These are phyloP conservation scores for Lordiphosa mommai DNA, from an alignment of 1,140 invertebrate species.

Conservation along the genomic window DNA sequence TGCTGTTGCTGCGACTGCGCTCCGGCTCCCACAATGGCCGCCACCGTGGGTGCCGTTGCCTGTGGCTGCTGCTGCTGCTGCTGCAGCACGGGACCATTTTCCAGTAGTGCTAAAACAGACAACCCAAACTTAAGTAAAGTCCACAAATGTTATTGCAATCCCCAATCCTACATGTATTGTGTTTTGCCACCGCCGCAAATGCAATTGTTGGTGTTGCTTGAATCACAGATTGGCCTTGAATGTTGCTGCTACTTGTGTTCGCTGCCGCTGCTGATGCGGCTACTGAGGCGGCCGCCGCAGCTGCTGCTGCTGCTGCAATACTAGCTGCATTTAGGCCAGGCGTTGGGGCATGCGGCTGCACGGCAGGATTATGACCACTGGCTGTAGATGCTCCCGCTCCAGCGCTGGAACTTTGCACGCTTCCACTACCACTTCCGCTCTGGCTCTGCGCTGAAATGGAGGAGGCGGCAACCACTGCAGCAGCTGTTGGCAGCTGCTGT, in stretches of 20 bases:
- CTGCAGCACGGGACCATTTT: constrained; percentile 67
- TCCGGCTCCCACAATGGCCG: constrained; percentile 60
- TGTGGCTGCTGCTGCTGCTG: constrained; percentile 43
- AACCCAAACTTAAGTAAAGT: neutral
- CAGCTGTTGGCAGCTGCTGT: constrained; percentile 47
- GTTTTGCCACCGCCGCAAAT: constrained; percentile 79
- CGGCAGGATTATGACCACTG: constrained; percentile 59
- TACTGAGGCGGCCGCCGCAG: constrained; percentile 6
- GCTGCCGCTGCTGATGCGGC: constrained; percentile 12
- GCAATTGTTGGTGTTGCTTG: constrained; percentile 79
- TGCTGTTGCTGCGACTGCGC: constrained; percentile 47
- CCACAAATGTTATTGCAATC: neutral
- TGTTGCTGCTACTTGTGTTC: constrained; percentile 46
- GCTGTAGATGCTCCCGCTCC: constrained; percentile 26
- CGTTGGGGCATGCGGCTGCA: constrained; percentile 70
- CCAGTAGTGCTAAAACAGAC: constrained; percentile 60
- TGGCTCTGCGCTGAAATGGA: constrained; percentile 34
- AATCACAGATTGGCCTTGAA: constrained; percentile 79
- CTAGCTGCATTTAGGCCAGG: constrained; percentile 44
- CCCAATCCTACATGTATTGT: constrained; percentile 75
- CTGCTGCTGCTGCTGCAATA: constrained; percentile 14
- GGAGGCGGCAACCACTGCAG: constrained; percentile 44
- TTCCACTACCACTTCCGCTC: constrained; percentile 28
- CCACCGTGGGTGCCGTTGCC: constrained; percentile 51
- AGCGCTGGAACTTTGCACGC: constrained; percentile 33